Conservation (phyloP, 30 jellyfish, hydroid and myxozoan genomes). For the Chironex yamaguchii region DNA sequence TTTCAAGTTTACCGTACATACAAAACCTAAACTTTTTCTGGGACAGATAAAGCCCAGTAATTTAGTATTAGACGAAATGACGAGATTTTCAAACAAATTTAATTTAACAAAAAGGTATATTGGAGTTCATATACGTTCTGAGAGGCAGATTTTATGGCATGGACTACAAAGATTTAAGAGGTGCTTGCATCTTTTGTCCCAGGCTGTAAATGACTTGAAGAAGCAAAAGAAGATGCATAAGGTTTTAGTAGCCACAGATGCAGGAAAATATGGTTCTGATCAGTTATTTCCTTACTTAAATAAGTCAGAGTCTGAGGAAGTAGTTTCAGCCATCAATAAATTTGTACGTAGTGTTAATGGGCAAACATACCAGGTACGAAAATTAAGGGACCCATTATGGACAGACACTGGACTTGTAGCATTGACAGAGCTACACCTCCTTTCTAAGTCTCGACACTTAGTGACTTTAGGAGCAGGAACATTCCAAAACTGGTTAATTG, state of each 20-base stretch:
- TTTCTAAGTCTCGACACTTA: conserved; percentile 77
- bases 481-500: conserved; percentile 92
- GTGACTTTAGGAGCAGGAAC: conserved; percentile 97
- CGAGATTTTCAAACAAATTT: conserved; percentile 22
- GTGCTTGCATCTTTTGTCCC: conserved; percentile 71
- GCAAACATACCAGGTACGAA: conserved; percentile 52
- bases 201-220: conserved; percentile 43
- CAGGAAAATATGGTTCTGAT: conserved; percentile 90
- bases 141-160: conserved; percentile 87
- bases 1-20: conserved; percentile 55
- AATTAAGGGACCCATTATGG: conserved; percentile 75
- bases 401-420: conserved; percentile 98
- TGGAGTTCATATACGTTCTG: conserved; percentile 94
- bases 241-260: conserved; percentile 82
- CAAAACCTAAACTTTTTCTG: conserved; percentile 60
- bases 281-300: conserved; percentile 63
- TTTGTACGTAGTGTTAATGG: conserved; percentile 63
- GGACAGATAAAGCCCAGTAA: conserved; percentile 65
- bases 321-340: conserved; percentile 16
- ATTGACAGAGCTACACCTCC: conserved; percentile 71
- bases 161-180: conserved; percentile 66
- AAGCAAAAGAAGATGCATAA: conserved; percentile 12
- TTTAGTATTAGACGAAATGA: conserved; percentile 69
- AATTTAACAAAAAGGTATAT: conserved; percentile 46
- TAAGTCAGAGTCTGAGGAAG: conserved; percentile 1